Conservation (phyloP, 1,140 invertebrate genomes). For the Elymnias hypermnestra region DNA sequence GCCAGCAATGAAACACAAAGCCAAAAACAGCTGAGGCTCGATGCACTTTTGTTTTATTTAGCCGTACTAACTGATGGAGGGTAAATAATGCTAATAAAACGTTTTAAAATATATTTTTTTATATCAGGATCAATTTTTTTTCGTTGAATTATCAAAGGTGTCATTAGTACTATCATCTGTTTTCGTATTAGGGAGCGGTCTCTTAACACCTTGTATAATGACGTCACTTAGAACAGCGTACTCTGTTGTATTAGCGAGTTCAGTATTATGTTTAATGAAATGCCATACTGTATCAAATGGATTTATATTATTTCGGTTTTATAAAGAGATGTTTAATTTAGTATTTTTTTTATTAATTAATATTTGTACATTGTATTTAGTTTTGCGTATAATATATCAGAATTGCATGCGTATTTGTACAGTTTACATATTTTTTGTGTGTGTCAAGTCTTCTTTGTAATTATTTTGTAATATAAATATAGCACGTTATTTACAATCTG, state of each 20-base stretch:
- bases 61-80: no score
- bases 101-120: no score
- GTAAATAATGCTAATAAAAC: no score
- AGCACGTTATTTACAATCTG: conserved; percentile 73
- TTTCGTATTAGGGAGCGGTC: no score
- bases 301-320: conserved; percentile 56
- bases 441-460: conserved; percentile 71
- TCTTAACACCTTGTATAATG: no score
- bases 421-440: conserved; percentile 66
- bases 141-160: no score
- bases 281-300: conserved; percentile 71
- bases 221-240: conserved; percentile 39
- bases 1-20: no score
- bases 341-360: conserved; percentile 43
- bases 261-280: conserved; percentile 70
- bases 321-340: conserved; percentile 51
- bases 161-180: no score
- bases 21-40: no score
- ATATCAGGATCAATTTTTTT: no score
- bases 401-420: conserved; percentile 67
- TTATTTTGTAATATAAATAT: conserved; percentile 76
- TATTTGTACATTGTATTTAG: conserved; percentile 44
- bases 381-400: conserved; percentile 53
- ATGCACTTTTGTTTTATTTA: no score
- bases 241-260: conserved; percentile 70